These are phyloP conservation scores for Sicus ferrugineus DNA, from an alignment of 2,888 invertebrate genomes.

Conservation along the genomic window DNA sequence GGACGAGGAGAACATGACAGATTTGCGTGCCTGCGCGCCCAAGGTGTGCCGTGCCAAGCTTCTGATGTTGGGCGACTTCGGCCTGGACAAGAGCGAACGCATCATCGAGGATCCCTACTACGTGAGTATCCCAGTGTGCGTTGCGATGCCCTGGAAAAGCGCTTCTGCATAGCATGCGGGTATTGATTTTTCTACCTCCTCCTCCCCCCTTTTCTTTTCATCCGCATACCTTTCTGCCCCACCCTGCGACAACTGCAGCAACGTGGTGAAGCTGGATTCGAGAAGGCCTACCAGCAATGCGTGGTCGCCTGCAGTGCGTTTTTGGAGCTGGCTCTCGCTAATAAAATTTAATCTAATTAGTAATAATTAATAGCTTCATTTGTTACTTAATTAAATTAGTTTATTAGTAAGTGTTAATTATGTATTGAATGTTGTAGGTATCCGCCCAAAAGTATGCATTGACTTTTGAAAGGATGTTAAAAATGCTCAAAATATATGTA, in stretches of 20 bases:
- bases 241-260: constrained; percentile 66
- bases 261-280: constrained; percentile 73
- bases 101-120: constrained; percentile 93
- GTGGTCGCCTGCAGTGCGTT: constrained; percentile 73
- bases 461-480: constrained; percentile 21
- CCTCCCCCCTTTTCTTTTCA: constrained; percentile 34
- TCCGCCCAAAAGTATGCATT: constrained; percentile 27
- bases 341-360: constrained; percentile 43
- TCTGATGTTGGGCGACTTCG: constrained; percentile 84
- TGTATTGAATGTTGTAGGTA: constrained; percentile 22
- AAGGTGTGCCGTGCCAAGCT: constrained; percentile 74
- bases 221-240: background rate
- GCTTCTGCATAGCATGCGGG: constrained; percentile 29
- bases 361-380: constrained; percentile 11
- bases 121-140: constrained; percentile 67
- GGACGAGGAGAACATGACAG: constrained; percentile 87
- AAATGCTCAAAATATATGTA: constrained; percentile 33
- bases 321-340: constrained; percentile 63
- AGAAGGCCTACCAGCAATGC: constrained; percentile 80
- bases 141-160: background rate
- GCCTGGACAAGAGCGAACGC: constrained; percentile 77
- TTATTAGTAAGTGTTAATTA: constrained; percentile 19
- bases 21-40: constrained; percentile 72
- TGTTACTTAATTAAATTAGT: constrained; percentile 30
- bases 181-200: constrained; percentile 22